phyloP scores from a whole-genome alignment of 2,113 vertebrate genomes.

The Tinamus guttatus region DNA sequence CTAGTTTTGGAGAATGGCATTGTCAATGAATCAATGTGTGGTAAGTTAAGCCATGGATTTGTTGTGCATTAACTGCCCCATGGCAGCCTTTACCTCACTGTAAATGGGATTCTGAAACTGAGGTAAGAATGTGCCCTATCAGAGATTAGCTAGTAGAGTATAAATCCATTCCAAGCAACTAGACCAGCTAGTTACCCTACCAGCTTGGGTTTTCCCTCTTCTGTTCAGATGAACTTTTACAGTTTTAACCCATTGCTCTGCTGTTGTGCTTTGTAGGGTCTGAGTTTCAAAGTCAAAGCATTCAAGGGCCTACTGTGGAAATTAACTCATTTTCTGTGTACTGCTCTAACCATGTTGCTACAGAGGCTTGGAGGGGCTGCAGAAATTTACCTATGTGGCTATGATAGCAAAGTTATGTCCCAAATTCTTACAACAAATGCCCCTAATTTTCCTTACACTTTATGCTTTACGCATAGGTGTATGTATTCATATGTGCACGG shows the following conservation, averaged over 20 bases:
- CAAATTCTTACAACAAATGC: background rate
- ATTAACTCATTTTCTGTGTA: background rate
- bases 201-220: background rate
- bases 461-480: background rate
- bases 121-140: background rate
- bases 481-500: background rate
- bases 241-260: background rate
- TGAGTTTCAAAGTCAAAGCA: background rate
- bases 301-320: background rate
- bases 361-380: background rate
- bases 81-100: background rate
- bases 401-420: background rate
- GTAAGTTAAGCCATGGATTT: rapidly evolving
- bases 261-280: background rate
- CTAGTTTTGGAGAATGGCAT: background rate
- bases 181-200: background rate
- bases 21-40: background rate
- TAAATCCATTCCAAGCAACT: background rate
- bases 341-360: background rate
- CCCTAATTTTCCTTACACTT: rapidly evolving
- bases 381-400: background rate
- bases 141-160: background rate
- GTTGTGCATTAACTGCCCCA: background rate
- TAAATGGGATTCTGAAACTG: background rate
- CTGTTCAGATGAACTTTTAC: background rate